Evolutionary conservation across 64 coral and sea anemone species (phyloP).

Genomic region (Porites lutea): DNA sequence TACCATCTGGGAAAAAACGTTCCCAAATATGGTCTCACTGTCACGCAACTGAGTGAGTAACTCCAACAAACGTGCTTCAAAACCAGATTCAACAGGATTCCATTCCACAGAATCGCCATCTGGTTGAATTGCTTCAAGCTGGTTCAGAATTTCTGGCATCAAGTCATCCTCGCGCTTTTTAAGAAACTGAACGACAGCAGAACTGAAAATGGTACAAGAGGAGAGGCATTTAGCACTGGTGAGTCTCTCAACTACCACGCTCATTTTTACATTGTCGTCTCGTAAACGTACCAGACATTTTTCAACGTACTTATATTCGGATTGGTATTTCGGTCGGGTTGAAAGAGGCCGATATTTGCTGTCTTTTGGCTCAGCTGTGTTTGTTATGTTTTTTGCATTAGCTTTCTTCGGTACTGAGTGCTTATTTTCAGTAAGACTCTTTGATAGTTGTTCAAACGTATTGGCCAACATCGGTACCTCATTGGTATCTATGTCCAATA

Average conservation of each 20-base stretch:
- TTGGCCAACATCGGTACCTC: neutral
- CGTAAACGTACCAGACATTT: slow-evolving; percentile 52
- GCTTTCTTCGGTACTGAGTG: neutral
- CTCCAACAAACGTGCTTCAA: slow-evolving; percentile 61
- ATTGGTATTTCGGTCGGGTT: neutral
- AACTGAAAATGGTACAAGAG: slow-evolving; percentile 36
- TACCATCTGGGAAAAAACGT: slow-evolving; percentile 33
- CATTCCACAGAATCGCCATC: neutral
- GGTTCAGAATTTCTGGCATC: slow-evolving; percentile 34
- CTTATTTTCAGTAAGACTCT: neutral
- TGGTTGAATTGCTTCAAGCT: slow-evolving; percentile 1
- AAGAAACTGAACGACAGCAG: slow-evolving; percentile 67
- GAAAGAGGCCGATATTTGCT: slow-evolving; percentile 37
- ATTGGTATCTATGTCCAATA: neutral
- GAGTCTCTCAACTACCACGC: slow-evolving; percentile 43
- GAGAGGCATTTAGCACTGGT: slow-evolving; percentile 58
- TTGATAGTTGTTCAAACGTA: neutral
- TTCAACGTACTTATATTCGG: slow-evolving; percentile 32
- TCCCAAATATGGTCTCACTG: slow-evolving; percentile 23
- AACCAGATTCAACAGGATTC: slow-evolving; percentile 60
- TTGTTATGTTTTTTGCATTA: neutral
- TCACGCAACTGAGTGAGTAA: slow-evolving; percentile 28
- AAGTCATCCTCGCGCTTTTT: slow-evolving; percentile 51
- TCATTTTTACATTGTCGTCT: slow-evolving; percentile 29
- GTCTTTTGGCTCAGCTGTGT: neutral